Percentiles rank a stretch among this genome's conserved stretches.
These are phyloP conservation scores for Lagopus muta DNA, from an alignment of 2,113 vertebrate genomes.

Conservation along the genomic window DNA sequence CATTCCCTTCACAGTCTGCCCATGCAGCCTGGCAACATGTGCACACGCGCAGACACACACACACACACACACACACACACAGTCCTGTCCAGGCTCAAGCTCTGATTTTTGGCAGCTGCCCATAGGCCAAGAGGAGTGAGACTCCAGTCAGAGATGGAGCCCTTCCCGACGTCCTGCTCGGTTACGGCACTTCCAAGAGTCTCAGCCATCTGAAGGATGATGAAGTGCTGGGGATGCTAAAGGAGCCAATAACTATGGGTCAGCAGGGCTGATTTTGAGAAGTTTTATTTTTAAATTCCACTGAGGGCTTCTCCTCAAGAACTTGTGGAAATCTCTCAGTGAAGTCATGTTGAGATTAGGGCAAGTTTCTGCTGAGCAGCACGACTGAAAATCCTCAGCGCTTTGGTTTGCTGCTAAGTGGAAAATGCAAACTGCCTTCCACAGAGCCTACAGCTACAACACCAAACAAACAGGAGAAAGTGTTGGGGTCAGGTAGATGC, in stretches of 20 bases:
- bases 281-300: conserved; percentile 45
- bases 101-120: conserved; percentile 27
- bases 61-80: background rate
- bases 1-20: background rate
- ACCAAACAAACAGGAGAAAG: conserved; percentile 34
- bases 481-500: conserved; percentile 43
- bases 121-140: background rate
- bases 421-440: conserved; percentile 27
- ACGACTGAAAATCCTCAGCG: background rate
- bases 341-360: conserved; percentile 10
- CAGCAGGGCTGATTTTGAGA: conserved; percentile 1
- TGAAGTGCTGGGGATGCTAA: conserved; percentile 27
- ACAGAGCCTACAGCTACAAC: background rate
- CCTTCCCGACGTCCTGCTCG: background rate
- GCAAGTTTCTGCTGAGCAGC: background rate
- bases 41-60: background rate
- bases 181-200: conserved; percentile 29
- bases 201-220: conserved; percentile 24
- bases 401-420: background rate
- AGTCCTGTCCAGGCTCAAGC: background rate
- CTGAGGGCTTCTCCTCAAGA: background rate
- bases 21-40: background rate
- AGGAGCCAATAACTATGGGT: conserved; percentile 27
- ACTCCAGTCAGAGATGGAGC: background rate
- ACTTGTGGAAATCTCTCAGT: background rate